Evolutionary conservation across 2,888 invertebrate genomes (phyloP).

Genomic region (Parnassius smintheus): DNA sequence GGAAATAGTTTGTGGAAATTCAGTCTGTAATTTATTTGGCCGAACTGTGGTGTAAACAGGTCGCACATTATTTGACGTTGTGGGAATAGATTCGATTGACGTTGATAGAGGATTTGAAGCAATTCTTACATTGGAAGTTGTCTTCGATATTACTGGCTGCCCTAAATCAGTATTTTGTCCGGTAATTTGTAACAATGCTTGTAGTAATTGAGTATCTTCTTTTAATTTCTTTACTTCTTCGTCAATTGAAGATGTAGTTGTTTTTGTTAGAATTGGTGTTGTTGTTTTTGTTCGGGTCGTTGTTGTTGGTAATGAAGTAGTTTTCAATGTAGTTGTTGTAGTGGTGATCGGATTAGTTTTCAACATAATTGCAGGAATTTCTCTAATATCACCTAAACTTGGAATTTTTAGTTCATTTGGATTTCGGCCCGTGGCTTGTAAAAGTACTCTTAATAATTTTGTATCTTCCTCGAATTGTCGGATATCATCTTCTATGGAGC

Average conservation of each 20-base stretch:
- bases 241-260: conserved; percentile 47
- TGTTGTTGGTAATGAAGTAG: conserved; percentile 31
- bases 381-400: conserved; percentile 48
- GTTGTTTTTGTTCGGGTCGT: conserved; percentile 37
- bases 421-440: conserved; percentile 70
- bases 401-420: conserved; percentile 65
- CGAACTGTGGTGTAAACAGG: conserved; percentile 56
- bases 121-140: conserved; percentile 70
- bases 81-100: conserved; percentile 60
- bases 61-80: conserved; percentile 59
- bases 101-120: conserved; percentile 66
- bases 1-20: conserved; percentile 49
- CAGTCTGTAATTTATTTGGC: conserved; percentile 45
- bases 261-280: conserved; percentile 36
- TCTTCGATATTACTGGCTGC: conserved; percentile 61
- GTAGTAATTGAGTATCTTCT: conserved; percentile 67
- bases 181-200: conserved; percentile 69
- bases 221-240: conserved; percentile 64
- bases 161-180: conserved; percentile 51
- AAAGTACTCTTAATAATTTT: conserved; percentile 65
- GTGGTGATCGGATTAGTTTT: conserved; percentile 39
- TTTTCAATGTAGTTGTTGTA: conserved; percentile 27
- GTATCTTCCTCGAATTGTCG: conserved; percentile 74
- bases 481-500: conserved; percentile 71
- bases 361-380: conserved; percentile 31